Base-by-base conservation (phyloP, 2,888 invertebrate genomes). In the Leptura quadrifasciata region DNA sequence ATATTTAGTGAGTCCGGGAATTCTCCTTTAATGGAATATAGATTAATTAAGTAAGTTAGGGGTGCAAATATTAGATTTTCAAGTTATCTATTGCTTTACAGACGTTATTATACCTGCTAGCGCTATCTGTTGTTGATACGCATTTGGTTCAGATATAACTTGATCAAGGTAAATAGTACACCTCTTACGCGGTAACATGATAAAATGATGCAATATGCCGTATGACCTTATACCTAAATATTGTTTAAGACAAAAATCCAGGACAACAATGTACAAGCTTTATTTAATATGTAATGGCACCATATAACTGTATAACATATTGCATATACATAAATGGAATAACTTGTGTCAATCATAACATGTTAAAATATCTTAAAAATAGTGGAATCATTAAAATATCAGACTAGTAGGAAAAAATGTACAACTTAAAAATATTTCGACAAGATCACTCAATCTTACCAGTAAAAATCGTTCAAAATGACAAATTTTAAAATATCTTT, bases 251-350 rank as follows among this genome's bases (percentile, higher is more conserved):
- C 27, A 20, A 39, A 60, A 68, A 67, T 72, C 64, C 55, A 68
- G 17, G 2, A 63, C 64, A 86, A 86, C 85, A 86, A 86, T 85
- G 83, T 86, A 86, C 85, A 86, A 86, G 86, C 86, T 85, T 86
- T 85, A 84, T 85, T 86, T 80, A 76, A 82, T 77, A 82, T 82
- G 82, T 85, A 86, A 86, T 86, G 86, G 86, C 86, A 86, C 86
- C 86, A 83, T 84, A 79, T 76, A 78, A 77, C 72, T 81, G 75
- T 78, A 81, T 79, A 81, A 78, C 75, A 75, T 78, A 75, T 75
- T 73, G 72, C 77, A 80, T 77, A 79, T 79, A 78, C 76, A 81
- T 78, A 78, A 79, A 78, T 78, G 79, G 72, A 79, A 77, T 81
- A 79, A 78, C 67, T 79, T 71, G 79, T 76, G 77, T 80, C 80